Evolutionary conservation across 1,140 invertebrate species (phyloP).

Genomic region (Phenacoccus solenopsis): DNA sequence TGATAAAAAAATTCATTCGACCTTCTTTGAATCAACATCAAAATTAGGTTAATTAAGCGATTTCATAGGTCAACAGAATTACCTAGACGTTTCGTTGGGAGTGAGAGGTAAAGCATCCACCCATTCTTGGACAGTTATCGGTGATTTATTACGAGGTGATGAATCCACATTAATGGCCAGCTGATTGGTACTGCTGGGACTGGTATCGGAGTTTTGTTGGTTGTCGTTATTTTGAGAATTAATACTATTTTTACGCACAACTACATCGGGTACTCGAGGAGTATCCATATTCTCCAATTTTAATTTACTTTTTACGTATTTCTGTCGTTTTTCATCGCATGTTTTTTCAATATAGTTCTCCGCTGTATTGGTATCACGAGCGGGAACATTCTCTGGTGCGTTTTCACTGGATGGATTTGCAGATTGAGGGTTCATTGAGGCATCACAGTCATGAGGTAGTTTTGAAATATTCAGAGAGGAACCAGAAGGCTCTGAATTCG

Average conservation of each 20-base stretch:
- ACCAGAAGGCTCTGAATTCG: not conserved
- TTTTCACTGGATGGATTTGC: not conserved
- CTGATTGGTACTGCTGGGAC: not conserved
- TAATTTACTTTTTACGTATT: not conserved
- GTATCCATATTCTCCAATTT: too few species aligned
- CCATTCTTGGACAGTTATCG: slow-evolving; percentile 33
- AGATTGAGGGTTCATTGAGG: not conserved
- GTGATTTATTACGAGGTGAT: slow-evolving; percentile 29
- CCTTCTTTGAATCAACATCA: too few species aligned
- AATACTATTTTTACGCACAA: not conserved
- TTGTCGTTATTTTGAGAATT: not conserved
- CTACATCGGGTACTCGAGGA: not conserved
- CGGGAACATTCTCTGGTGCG: not conserved
- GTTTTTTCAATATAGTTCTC: not conserved
- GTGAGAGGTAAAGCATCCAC: slow-evolving; percentile 30
- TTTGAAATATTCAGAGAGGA: not conserved
- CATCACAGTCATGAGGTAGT: not conserved
- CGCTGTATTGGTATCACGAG: not conserved
- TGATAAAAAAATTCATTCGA: not conserved
- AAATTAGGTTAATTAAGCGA: too few species aligned
- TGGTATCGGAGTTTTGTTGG: not conserved
- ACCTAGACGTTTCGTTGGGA: slow-evolving; percentile 20
- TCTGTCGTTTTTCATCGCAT: too few species aligned
- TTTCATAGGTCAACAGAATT: not conserved
- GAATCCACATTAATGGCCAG: slow-evolving; percentile 12